Conservation (phyloP, 2,888 invertebrate species). For the Gibbula magus region DNA sequence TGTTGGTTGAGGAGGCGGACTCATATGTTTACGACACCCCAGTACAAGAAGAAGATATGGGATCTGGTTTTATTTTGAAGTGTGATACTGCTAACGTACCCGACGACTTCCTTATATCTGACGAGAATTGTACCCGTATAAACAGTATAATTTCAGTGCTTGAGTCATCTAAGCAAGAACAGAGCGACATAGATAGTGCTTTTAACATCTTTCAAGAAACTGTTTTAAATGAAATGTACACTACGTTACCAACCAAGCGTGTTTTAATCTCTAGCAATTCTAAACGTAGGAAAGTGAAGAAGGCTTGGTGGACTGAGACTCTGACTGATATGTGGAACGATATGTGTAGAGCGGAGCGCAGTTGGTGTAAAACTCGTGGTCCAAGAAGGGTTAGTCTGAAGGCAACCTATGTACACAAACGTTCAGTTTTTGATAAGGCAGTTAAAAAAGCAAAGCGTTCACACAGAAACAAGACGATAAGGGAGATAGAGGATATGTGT, state of each 20-base stretch:
- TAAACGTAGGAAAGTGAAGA: too few species aligned
- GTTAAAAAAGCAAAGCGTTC: too few species aligned
- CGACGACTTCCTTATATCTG: too few species aligned
- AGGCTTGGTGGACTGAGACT: too few species aligned
- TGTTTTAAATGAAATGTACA: neutral
- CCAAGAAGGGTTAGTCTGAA: neutral
- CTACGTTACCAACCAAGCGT: neutral
- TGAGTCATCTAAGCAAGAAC: neutral
- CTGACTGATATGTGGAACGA: too few species aligned
- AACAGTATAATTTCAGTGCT: neutral
- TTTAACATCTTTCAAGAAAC: constrained; percentile 5
- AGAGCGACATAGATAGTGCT: neutral
- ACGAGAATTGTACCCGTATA: neutral
- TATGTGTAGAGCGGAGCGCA: too few species aligned
- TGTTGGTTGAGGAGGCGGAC: too few species aligned
- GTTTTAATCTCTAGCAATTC: neutral
- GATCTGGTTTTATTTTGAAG: neutral
- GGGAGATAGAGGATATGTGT: neutral
- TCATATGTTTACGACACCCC: too few species aligned
- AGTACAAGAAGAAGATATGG: neutral
- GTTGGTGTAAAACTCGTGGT: too few species aligned
- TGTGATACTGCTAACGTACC: too few species aligned
- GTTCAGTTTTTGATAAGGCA: too few species aligned
- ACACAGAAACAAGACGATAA: neutral
- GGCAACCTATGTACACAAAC: too few species aligned